Evolutionary conservation across 2,888 invertebrate species (phyloP).

Genomic region (Eupithecia subumbrata): DNA sequence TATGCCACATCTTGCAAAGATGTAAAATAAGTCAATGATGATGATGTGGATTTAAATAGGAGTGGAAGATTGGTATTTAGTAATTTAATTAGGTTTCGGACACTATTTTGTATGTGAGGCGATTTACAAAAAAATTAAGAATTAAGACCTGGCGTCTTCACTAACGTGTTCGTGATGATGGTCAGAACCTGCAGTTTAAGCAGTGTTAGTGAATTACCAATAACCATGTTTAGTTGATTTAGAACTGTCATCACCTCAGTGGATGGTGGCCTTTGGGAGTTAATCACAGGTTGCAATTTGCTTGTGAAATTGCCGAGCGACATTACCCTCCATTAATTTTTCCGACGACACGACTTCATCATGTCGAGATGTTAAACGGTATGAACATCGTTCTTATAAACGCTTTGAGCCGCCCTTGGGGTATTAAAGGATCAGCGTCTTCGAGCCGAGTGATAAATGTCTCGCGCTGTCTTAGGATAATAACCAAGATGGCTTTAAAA

Average conservation of each 20-base stretch:
- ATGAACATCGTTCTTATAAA: constrained; percentile 63
- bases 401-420: constrained; percentile 50
- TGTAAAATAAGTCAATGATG: too few species aligned
- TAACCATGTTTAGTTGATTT: background rate
- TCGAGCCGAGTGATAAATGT: constrained; percentile 66
- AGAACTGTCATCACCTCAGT: background rate
- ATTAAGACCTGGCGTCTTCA: too few species aligned
- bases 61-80: too few species aligned
- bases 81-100: too few species aligned
- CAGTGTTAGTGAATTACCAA: too few species aligned
- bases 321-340: constrained; percentile 67
- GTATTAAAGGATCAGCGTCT: constrained; percentile 65
- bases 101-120: too few species aligned
- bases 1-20: too few species aligned
- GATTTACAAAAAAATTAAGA: too few species aligned
- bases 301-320: constrained; percentile 58
- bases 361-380: constrained; percentile 59
- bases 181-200: too few species aligned
- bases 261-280: constrained; percentile 49
- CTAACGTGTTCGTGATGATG: too few species aligned
- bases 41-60: too few species aligned
- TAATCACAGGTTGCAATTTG: constrained; percentile 60
- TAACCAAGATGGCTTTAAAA: constrained; percentile 35
- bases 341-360: constrained; percentile 60
- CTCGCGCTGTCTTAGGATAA: constrained; percentile 41